phyloP scores from a whole-genome alignment of 2,113 vertebrate species.

The Symphodus melops region DNA sequence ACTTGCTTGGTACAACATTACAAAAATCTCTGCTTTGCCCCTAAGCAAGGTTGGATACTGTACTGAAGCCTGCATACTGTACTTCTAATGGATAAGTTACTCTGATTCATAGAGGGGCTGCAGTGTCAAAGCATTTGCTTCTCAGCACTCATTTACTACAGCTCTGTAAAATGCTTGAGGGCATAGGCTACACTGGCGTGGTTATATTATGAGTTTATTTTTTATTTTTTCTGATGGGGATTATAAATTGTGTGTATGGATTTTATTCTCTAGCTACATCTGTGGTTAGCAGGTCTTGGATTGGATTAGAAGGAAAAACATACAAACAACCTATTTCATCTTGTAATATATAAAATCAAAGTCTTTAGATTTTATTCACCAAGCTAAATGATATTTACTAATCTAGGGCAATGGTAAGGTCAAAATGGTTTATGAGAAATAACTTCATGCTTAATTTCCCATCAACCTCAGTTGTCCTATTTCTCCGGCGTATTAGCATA shows the following conservation, averaged over 20 bases:
- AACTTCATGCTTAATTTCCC: no score
- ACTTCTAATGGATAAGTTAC: slow-evolving; percentile 14
- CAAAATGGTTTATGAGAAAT: not conserved
- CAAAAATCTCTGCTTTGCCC: slow-evolving; percentile 58
- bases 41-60: slow-evolving; percentile 22
- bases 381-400: not conserved
- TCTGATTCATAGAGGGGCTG: not conserved
- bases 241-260: slow-evolving; percentile 11
- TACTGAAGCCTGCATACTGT: not conserved
- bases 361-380: not conserved
- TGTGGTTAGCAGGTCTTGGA: not conserved
- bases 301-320: slow-evolving; percentile 12
- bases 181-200: not conserved
- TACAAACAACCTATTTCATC: not conserved
- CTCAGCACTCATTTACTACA: slow-evolving; percentile 9
- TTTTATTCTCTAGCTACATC: not conserved
- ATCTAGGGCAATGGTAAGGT: not conserved
- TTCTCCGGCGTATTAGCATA: no score
- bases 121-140: slow-evolving; percentile 12
- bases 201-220: slow-evolving; percentile 10
- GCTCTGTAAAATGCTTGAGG: slow-evolving; percentile 32
- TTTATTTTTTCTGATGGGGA: slow-evolving; percentile 12
- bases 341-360: not conserved
- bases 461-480: no score
- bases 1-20: slow-evolving; percentile 56